These are phyloP conservation scores for Lagopus leucura DNA, from an alignment of 2,113 vertebrate genomes.

Conservation along the genomic window DNA sequence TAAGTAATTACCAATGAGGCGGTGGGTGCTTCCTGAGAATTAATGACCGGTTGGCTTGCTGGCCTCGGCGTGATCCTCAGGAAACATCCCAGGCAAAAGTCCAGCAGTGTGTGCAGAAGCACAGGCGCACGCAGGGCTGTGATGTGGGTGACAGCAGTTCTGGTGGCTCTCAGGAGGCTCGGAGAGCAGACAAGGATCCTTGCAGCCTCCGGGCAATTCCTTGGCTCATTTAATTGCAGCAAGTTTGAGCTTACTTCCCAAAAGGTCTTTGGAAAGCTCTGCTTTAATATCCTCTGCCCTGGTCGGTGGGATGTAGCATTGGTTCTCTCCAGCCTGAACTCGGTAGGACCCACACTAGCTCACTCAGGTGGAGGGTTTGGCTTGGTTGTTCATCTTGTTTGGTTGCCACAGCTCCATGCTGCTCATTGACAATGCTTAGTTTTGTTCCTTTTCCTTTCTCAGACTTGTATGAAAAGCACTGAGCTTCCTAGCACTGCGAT, in stretches of 20 bases:
- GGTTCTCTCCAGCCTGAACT: neutral
- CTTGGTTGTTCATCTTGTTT: neutral
- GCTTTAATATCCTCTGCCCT: slow-evolving; percentile 20
- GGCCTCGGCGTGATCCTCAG: neutral
- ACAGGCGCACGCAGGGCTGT: rapidly evolving
- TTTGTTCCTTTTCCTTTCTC: neutral
- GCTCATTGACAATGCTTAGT: neutral
- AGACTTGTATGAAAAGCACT: neutral
- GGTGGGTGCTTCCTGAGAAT: slow-evolving; percentile 28
- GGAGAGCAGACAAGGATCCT: neutral
- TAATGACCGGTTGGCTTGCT: neutral
- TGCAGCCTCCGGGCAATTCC: neutral
- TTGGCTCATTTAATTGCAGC: neutral
- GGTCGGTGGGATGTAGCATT: neutral
- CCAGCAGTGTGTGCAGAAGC: neutral
- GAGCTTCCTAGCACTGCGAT: slow-evolving; percentile 9
- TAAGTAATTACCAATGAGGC: slow-evolving; percentile 43
- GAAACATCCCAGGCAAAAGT: neutral
- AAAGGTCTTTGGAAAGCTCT: slow-evolving; percentile 17
- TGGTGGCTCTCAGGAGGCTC: neutral
- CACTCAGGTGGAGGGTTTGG: neutral
- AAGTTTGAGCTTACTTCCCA: neutral
- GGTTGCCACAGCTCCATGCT: neutral
- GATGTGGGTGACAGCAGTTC: neutral
- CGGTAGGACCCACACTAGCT: neutral